phyloP scores from a whole-genome alignment of 1,140 invertebrate species.

The Bombus terrestris region DNA sequence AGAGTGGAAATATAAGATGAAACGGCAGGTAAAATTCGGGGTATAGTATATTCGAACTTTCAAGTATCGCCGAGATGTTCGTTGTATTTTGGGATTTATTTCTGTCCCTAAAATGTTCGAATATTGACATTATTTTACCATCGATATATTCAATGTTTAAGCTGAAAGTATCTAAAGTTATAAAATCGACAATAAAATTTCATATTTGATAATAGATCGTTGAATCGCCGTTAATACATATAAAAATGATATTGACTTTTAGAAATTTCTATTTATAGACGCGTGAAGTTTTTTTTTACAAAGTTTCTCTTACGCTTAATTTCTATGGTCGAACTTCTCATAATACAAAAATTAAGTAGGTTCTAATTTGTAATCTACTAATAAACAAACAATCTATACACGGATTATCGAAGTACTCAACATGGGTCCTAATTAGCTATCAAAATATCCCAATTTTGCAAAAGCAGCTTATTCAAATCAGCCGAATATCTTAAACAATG shows the following conservation, averaged over 20 bases:
- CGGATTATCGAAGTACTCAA: neutral
- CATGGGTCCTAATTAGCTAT: accelerated
- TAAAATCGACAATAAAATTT: no score
- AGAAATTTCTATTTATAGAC: neutral
- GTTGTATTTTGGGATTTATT: neutral
- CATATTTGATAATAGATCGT: no score
- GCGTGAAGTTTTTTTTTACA: neutral
- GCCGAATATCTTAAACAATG: neutral
- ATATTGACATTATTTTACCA: no score
- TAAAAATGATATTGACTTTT: neutral
- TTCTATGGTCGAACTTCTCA: neutral
- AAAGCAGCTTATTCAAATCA: no score
- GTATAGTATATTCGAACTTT: neutral
- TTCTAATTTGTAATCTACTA: neutral
- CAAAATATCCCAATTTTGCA: neutral
- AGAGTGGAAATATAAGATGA: neutral
- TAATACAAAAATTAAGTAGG: neutral
- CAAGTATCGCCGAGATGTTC: neutral
- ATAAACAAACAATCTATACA: no score
- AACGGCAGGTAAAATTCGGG: neutral
- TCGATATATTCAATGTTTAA: no score
- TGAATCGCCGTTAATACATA: no score
- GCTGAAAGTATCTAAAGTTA: no score
- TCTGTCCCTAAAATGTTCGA: neutral
- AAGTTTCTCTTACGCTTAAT: neutral